These are phyloP conservation scores for Alouatta palliata DNA, from an alignment of 2,113 vertebrate species.

Conservation along the genomic window DNA sequence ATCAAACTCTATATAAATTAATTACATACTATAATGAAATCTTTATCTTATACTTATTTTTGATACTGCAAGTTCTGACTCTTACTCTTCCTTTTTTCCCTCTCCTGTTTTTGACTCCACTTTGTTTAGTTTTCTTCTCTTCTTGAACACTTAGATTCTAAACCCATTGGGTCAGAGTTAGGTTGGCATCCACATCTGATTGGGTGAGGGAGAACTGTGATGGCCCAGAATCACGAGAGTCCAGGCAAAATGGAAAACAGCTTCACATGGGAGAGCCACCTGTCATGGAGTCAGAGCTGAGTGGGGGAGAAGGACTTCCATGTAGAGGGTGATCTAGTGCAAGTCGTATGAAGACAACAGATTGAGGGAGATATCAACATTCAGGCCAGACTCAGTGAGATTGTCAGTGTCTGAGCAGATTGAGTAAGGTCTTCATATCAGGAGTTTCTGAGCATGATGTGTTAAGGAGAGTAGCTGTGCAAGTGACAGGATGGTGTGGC, in stretches of 20 bases:
- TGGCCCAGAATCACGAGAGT: background rate
- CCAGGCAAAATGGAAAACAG: background rate
- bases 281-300: background rate
- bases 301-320: background rate
- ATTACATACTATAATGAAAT: background rate
- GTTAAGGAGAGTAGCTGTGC: background rate
- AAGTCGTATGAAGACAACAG: background rate
- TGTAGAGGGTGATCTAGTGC: background rate
- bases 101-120: background rate
- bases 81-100: background rate
- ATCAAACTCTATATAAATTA: background rate
- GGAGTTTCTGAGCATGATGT: background rate
- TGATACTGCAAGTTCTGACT: background rate
- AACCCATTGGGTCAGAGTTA: background rate
- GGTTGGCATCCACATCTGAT: background rate
- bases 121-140: background rate
- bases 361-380: background rate
- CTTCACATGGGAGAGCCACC: background rate
- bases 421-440: background rate
- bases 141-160: background rate
- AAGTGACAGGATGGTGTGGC: background rate
- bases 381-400: background rate
- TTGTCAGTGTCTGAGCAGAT: background rate
- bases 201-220: rapidly evolving
- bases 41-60: background rate